Evolutionary conservation across 2,797 vertebrate species (phyloP).

Genomic region (Oryzias dopingdopingensis): DNA sequence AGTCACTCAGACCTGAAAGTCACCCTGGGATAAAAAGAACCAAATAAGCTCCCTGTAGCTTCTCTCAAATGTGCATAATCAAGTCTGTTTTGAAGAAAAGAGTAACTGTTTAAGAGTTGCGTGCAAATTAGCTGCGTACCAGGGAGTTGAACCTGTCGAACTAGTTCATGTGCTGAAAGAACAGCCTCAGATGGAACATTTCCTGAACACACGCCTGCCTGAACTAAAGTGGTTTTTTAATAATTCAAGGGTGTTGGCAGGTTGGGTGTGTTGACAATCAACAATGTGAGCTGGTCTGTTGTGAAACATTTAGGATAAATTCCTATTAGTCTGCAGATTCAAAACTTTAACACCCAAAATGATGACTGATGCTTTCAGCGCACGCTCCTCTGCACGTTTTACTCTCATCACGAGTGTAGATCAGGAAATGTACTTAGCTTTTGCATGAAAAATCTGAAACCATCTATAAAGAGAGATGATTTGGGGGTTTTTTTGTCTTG

Average conservation of each 20-base stretch:
- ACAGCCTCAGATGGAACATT: slow-evolving; percentile 21
- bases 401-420: no score
- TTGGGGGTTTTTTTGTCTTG: no score
- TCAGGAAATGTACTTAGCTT: no score
- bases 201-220: slow-evolving; percentile 11
- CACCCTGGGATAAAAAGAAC: no score
- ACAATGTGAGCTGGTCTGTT: background rate
- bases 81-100: background rate
- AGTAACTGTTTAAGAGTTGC: background rate
- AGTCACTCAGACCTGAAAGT: no score
- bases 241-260: slow-evolving; percentile 54
- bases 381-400: no score
- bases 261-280: slow-evolving; percentile 4
- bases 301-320: background rate
- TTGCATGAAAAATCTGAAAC: no score
- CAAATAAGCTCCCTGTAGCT: no score
- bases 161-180: slow-evolving; percentile 26
- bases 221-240: slow-evolving; percentile 29
- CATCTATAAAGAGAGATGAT: no score
- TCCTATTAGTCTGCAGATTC: background rate
- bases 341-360: no score
- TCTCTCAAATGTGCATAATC: background rate
- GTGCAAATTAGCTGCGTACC: no score
- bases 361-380: no score
- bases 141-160: slow-evolving; percentile 33